Base-by-base conservation (phyloP, 2,888 invertebrate species). In the Lydus trimaculatus region DNA sequence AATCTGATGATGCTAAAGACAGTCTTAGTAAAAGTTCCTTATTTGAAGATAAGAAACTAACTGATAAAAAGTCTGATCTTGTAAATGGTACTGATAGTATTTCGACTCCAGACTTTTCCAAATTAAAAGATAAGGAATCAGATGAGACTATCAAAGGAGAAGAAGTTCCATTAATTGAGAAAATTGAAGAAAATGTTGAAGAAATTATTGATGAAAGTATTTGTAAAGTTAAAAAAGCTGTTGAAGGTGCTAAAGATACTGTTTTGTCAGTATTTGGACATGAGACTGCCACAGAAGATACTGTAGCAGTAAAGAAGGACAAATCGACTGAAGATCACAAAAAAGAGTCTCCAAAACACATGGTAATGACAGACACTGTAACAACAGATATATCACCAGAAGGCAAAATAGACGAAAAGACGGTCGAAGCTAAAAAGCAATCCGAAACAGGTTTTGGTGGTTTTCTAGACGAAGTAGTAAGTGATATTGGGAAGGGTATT, bases 71-170 rank as follows among this genome's bases (percentile, higher is more conserved):
- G 23, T 64, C 64, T 60, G 62, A 58, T 31, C 48, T 70, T 7
- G 28, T 25, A n/a, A 70, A 70, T 39, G 70, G 70, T 20, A 48
- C 64, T 9, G 64, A 64, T 25, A 66, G 66, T 58, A 58, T 66
- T n/a, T 20, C 64, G 43, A 64, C 64, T 58, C 58, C 66, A 17
- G 64, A 64, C 25, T 33, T 20, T 25, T 15, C 28, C 5, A 61
- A 31, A 33, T 5, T 17, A 11, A 33, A 13, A 28, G 33, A 20
- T 31, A 17, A 8, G 3, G 5, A 31, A 13, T 5, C 13, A 33
- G 9, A 15, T 17, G 15, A 28, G n/a, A n/a, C 9, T 15, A 31
- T 31, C 1, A 20, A 31, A 15, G 15, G 23, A 1, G 23, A 52
- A 59, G 20, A 59, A n/a, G 15, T 9, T 5, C 8, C 15, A 17